Conservation (phyloP, 2,888 invertebrate species). For the Scotopteryx bipunctaria region DNA sequence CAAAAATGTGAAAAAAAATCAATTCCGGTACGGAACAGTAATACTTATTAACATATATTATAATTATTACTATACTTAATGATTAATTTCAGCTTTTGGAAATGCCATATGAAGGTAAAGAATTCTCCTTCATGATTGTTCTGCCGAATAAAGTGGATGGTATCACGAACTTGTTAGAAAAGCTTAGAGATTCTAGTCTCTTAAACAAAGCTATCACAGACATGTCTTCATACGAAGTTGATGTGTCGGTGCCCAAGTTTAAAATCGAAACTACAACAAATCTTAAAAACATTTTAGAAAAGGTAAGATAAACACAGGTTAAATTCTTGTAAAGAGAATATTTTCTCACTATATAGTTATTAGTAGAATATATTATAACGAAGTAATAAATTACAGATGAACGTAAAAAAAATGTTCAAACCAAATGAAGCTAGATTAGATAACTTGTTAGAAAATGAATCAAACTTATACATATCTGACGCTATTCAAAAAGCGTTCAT, state of each 20-base stretch:
- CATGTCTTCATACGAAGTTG: conserved; percentile 78
- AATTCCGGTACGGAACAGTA: too few species aligned
- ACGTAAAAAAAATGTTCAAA: conserved; percentile 52
- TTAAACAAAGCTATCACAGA: conserved; percentile 66
- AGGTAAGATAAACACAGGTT: conserved; percentile 57
- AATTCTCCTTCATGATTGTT: conserved; percentile 88
- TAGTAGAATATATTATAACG: too few species aligned
- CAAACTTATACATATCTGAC: conserved; percentile 82
- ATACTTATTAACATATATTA: too few species aligned
- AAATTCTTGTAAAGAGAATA: too few species aligned
- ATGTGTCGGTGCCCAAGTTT: conserved; percentile 89
- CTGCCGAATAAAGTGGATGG: conserved; percentile 88
- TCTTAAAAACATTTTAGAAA: conserved; percentile 81
- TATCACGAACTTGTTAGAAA: conserved; percentile 82
- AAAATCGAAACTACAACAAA: conserved; percentile 89
- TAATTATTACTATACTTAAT: not conserved
- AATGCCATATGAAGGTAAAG: conserved; percentile 87
- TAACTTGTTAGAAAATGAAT: conserved; percentile 79
- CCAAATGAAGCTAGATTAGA: conserved; percentile 81
- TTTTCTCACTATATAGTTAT: too few species aligned
- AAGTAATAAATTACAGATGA: conserved; percentile 57
- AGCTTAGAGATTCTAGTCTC: conserved; percentile 73
- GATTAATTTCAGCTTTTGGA: conserved; percentile 83
- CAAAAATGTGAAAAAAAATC: too few species aligned
- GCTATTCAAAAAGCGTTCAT: conserved; percentile 92